phyloP scores from a whole-genome alignment of 2,888 invertebrate species.

The Parapristionchus giblindavisi region DNA sequence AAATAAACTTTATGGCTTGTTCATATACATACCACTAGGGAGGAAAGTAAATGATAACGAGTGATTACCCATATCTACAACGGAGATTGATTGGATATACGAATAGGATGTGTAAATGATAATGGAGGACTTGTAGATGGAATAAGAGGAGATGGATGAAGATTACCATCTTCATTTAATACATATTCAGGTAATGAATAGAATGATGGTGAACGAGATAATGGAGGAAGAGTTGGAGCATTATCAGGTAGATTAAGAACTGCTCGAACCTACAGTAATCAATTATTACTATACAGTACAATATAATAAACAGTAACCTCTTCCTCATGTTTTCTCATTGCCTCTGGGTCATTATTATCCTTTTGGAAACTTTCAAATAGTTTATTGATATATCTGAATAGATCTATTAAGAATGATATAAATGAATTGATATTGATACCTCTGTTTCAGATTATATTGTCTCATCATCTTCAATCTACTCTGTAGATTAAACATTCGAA shows the following conservation, averaged over 20 bases:
- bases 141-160: slow-evolving; percentile 40
- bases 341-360: slow-evolving; percentile 55
- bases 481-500: slow-evolving; percentile 68
- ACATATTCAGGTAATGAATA: slow-evolving; percentile 68
- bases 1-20: too few species aligned
- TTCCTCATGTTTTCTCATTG: slow-evolving; percentile 53
- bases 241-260: slow-evolving; percentile 60
- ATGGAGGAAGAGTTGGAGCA: slow-evolving; percentile 41
- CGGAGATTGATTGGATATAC: too few species aligned
- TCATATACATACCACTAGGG: too few species aligned
- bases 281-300: slow-evolving; percentile 29
- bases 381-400: slow-evolving; percentile 61
- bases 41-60: too few species aligned
- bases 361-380: slow-evolving; percentile 62
- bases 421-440: background rate
- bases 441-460: slow-evolving; percentile 66
- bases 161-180: slow-evolving; percentile 59
- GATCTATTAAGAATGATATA: background rate
- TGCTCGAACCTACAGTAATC: slow-evolving; percentile 53
- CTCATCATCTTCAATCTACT: slow-evolving; percentile 68
- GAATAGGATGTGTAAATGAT: too few species aligned
- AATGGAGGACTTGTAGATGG: background rate
- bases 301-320: slow-evolving; percentile 26
- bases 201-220: slow-evolving; percentile 62
- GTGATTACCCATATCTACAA: too few species aligned